A percentile compares a stretch with the other conserved stretches of the same genome.
Conservation (phyloP, 1,140 invertebrate species). For the Pseudoatta argentina region DNA sequence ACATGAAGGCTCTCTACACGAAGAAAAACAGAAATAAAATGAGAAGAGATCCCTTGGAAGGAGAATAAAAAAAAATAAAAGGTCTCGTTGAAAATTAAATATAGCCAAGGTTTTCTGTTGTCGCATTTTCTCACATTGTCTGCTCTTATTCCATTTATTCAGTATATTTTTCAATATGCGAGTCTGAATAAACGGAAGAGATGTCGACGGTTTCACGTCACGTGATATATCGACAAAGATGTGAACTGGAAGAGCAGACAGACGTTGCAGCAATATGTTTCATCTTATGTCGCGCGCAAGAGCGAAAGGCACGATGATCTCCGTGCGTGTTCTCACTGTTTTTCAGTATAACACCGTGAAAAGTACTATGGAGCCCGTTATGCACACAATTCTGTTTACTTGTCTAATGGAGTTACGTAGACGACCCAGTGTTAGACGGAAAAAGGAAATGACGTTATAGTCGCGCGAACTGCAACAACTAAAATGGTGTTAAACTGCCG, state of each 20-base stretch:
- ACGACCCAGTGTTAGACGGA: slow-evolving; percentile 37
- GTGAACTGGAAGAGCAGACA: slow-evolving; percentile 23
- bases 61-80: not conserved
- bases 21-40: slow-evolving; percentile 4
- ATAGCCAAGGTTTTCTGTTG: not conserved
- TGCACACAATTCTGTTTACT: slow-evolving; percentile 48
- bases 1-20: not conserved
- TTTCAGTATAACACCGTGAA: slow-evolving; percentile 27
- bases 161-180: slow-evolving; percentile 1
- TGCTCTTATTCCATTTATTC: slow-evolving; percentile 1
- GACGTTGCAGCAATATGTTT: slow-evolving; percentile 34
- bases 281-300: slow-evolving; percentile 6
- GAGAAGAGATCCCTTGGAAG: not conserved
- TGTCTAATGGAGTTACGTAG: slow-evolving; percentile 42
- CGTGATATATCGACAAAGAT: slow-evolving; percentile 24
- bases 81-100: slow-evolving; percentile 18
- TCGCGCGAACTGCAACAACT: slow-evolving; percentile 37
- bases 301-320: not conserved
- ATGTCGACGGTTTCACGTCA: not conserved
- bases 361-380: slow-evolving; percentile 4
- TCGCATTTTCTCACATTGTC: not conserved
- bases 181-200: slow-evolving; percentile 1
- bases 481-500: slow-evolving; percentile 39
- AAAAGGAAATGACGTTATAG: slow-evolving; percentile 49
- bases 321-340: slow-evolving; percentile 9